A percentile compares a stretch with the other conserved stretches of the same genome.
Conservation (phyloP, 2,888 invertebrate species). For the Caenorhabditis wallacei region DNA sequence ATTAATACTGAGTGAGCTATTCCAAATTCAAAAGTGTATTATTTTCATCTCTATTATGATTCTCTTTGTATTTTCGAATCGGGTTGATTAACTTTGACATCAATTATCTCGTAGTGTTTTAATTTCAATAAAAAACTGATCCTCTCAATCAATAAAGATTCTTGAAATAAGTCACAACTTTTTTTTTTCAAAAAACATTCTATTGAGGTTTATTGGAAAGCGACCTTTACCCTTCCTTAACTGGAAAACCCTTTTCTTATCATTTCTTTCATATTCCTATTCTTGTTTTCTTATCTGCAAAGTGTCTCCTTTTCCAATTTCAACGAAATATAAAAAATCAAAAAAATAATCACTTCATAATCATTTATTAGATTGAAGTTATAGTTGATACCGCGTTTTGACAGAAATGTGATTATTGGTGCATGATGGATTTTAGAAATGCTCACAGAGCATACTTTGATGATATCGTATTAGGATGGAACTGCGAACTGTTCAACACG, state of each 20-base stretch:
- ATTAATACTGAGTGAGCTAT: not conserved
- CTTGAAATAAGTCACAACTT: not conserved
- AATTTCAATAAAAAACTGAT: too few relatives aligned
- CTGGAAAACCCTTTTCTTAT: conserved; percentile 20
- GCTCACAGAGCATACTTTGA: conserved; percentile 50
- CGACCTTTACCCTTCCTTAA: conserved; percentile 7
- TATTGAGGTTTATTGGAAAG: too few relatives aligned
- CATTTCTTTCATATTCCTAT: not conserved
- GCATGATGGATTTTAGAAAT: conserved; percentile 29
- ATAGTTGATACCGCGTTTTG: conserved; percentile 48
- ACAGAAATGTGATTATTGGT: conserved; percentile 55
- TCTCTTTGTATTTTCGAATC: not conserved
- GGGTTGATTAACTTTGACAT: not conserved
- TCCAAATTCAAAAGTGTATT: not conserved
- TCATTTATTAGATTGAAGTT: conserved; percentile 38
- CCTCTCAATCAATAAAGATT: too few relatives aligned
- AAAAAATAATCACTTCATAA: conserved; percentile 20
- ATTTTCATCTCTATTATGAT: not conserved
- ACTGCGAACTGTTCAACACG: conserved; percentile 62
- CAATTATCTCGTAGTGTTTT: too few relatives aligned
- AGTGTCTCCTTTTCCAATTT: conserved; percentile 2
- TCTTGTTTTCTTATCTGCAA: conserved; percentile 2
- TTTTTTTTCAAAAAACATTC: too few relatives aligned
- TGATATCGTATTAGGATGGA: conserved; percentile 44
- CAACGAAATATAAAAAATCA: conserved; percentile 15